Percentiles rank a stretch among this genome's conserved stretches.
These are phyloP conservation scores for Perca schrenkii DNA, from an alignment of 2,113 vertebrate species.

Conservation along the genomic window DNA sequence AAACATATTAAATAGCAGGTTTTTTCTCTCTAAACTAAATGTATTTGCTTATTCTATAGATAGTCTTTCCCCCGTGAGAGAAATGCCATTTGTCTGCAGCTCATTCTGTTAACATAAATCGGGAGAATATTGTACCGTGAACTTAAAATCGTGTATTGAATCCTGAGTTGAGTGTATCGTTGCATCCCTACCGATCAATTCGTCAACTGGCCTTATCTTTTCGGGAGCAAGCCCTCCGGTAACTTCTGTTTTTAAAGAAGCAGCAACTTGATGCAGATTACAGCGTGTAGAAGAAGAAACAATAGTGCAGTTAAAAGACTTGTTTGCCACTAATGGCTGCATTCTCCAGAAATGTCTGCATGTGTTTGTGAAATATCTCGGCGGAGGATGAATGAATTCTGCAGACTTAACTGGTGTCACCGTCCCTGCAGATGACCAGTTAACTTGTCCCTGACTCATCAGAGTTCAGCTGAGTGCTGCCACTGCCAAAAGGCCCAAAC, in stretches of 20 bases:
- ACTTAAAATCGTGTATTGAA: too few relatives aligned
- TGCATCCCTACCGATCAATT: not conserved
- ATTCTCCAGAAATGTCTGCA: conserved; percentile 3
- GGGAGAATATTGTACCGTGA: too few relatives aligned
- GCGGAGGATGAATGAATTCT: not conserved
- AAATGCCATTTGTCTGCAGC: not conserved
- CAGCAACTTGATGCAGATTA: not conserved
- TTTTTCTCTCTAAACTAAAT: not conserved
- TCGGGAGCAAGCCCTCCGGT: not conserved
- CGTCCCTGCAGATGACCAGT: conserved; percentile 31
- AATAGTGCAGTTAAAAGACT: conserved; percentile 1
- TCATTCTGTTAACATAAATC: too few relatives aligned
- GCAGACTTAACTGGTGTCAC: conserved; percentile 10
- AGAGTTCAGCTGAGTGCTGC: conserved; percentile 49
- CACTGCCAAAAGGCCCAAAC: conserved; percentile 42
- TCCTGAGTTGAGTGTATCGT: too few relatives aligned
- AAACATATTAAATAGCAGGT: not conserved
- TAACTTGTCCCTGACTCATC: conserved; percentile 54
- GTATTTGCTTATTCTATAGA: not conserved
- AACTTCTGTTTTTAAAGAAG: not conserved
- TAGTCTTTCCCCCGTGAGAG: not conserved
- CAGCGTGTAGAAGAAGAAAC: not conserved
- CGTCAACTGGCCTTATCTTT: not conserved
- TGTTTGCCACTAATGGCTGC: rapidly evolving
- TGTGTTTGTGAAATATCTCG: not conserved